Percentiles rank a stretch among this genome's conserved stretches.
Conservation (phyloP, 2,888 invertebrate genomes). For the Dendrolimus pini region DNA sequence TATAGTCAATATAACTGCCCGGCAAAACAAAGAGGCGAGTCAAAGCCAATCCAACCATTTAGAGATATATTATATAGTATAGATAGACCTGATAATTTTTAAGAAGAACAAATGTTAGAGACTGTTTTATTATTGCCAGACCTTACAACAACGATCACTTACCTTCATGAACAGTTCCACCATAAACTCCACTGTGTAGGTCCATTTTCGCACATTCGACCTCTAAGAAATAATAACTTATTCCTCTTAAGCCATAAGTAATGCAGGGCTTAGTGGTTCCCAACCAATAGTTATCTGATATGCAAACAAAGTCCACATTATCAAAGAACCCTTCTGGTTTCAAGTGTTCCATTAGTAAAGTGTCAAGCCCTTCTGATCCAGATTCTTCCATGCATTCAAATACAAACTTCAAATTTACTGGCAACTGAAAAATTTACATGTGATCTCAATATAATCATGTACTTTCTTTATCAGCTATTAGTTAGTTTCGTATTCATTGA, state of each 20-base stretch:
- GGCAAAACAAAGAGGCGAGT: too few relatives aligned
- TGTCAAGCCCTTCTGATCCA: slow-evolving; percentile 97
- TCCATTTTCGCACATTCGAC: slow-evolving; percentile 94
- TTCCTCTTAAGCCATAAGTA: slow-evolving; percentile 96
- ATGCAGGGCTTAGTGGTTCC: slow-evolving; percentile 98
- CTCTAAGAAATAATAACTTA: slow-evolving; percentile 93
- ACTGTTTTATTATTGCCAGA: too few relatives aligned
- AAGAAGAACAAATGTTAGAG: too few relatives aligned
- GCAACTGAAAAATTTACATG: slow-evolving; percentile 59
- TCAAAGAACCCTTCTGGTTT: slow-evolving; percentile 85
- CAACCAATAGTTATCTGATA: slow-evolving; percentile 99
- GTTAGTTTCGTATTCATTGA: too few relatives aligned
- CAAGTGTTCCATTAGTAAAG: slow-evolving; percentile 78
- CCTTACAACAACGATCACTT: slow-evolving; percentile 31
- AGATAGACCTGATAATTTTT: too few relatives aligned
- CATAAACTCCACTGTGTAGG: slow-evolving; percentile 96
- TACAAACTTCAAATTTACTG: slow-evolving; percentile 90
- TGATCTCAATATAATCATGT: too few relatives aligned
- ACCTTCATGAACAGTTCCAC: slow-evolving; percentile 90
- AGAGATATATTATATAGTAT: too few relatives aligned
- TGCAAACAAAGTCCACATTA: slow-evolving; percentile 95
- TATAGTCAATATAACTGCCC: too few relatives aligned
- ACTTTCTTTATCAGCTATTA: too few relatives aligned
- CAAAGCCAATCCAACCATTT: too few relatives aligned
- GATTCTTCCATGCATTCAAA: slow-evolving; percentile 99